Evolutionary conservation across 2,113 vertebrate genomes (phyloP).

Genomic region (Phylloscopus trochilus): DNA sequence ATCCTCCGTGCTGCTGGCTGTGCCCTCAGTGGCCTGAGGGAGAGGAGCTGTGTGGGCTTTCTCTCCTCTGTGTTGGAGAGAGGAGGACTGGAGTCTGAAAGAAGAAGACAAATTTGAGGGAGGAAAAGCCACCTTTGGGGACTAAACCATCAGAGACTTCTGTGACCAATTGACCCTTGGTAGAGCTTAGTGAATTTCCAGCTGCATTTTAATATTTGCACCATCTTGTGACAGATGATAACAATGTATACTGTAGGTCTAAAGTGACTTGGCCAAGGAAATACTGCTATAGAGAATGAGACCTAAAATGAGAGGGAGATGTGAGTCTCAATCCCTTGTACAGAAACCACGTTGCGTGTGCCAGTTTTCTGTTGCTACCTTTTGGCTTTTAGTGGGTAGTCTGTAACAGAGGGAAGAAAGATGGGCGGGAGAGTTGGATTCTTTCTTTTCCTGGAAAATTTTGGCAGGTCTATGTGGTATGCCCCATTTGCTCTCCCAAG

Average conservation of each 20-base stretch:
- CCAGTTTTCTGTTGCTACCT: neutral
- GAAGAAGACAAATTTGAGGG: neutral
- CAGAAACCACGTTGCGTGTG: neutral
- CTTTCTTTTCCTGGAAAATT: neutral
- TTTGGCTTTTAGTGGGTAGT: neutral
- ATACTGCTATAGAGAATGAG: neutral
- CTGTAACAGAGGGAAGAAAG: neutral
- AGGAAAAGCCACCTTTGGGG: neutral
- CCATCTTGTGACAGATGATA: neutral
- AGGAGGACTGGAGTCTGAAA: neutral
- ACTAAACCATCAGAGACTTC: neutral
- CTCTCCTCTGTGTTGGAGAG: accelerated
- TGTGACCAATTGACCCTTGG: neutral
- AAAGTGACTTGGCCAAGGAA: neutral
- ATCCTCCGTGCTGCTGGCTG: neutral
- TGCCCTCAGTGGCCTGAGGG: no score
- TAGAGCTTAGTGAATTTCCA: neutral
- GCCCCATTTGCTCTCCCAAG: neutral
- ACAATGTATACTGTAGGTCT: neutral
- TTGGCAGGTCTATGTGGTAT: neutral
- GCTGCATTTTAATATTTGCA: neutral
- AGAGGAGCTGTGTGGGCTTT: neutral
- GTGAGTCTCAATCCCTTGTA: neutral
- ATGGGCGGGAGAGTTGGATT: neutral
- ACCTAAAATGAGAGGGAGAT: neutral